Base-by-base conservation (phyloP, 2,113 vertebrate genomes). In the Psephotus haematonotus region DNA sequence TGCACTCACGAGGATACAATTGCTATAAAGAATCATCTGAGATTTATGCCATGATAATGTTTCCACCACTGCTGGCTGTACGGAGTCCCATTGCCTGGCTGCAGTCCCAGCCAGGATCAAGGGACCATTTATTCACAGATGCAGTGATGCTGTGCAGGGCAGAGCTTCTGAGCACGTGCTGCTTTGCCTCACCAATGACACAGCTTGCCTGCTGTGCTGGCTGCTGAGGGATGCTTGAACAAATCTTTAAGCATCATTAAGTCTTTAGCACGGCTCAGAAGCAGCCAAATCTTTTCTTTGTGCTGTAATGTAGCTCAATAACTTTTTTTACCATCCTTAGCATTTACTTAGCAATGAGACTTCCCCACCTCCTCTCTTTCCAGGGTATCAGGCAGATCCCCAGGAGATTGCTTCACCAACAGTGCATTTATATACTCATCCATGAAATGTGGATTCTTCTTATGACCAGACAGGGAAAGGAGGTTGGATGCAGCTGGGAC, bases 381-480 rank as follows among this genome's bases (percentile, higher is more conserved):
- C 27, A 65, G 29, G 41, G 3, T 23, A 41, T 19, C 0, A 0
- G 13, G 47, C 18, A 67, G 25, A 37, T 33, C 20, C 46, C n/a
- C 47, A 89, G 62, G 6, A 90, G 18, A 25, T 11, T 27, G 22
- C 52, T 81, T 50, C 39, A 20, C 33, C 20, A 41, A 4, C 68
- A 20, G 13, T 20, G 10, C 6, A 59, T 74, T 70, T 60, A 12
- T n/a, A 39, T 13, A 16, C 17, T 57, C 47, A 69, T 4, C 24
- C 0, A 0, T 62, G 65, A 85, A 76, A 91, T 0, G 1, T 29
- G 28, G 23, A 29, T 18, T 11, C 14, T 76, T 78, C 31, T 69
- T 35, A 44, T 35, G n/a, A 37, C 3, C 8, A 47, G 49, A 82
- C 24, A 62, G 10, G 31, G 33, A 70, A 88, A 77, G 31, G n/a